Conservation (phyloP, 2,113 vertebrate species). For the Ovis aries region DNA sequence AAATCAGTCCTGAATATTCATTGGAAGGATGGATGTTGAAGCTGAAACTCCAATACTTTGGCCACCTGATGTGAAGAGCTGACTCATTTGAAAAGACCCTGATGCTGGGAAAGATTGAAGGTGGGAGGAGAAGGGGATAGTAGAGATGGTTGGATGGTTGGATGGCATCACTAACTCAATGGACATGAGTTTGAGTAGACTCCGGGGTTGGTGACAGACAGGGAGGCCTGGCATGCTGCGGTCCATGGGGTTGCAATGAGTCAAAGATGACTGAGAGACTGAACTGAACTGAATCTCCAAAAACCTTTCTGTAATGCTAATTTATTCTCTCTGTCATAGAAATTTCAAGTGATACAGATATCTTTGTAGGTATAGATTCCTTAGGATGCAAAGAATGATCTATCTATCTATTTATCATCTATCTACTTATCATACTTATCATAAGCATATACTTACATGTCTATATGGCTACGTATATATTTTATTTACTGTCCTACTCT, state of each 20-base stretch:
- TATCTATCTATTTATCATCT: background rate
- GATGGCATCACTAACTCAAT: background rate
- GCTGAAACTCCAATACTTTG: background rate
- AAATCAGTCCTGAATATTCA: background rate
- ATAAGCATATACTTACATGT: background rate
- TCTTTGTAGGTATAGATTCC: background rate
- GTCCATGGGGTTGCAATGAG: fast-evolving
- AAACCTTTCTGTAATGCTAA: background rate
- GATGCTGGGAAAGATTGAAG: background rate
- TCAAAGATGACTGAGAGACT: fast-evolving
- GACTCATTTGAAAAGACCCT: background rate
- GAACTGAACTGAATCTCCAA: background rate
- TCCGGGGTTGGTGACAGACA: background rate
- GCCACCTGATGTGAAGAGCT: background rate
- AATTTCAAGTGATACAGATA: background rate
- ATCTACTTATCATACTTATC: background rate
- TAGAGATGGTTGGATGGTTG: background rate
- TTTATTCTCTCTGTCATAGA: background rate
- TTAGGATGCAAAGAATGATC: too few species aligned
- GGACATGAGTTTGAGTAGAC: background rate
- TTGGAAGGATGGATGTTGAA: background rate
- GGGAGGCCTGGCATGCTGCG: fast-evolving
- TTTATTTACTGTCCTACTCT: background rate
- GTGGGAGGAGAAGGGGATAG: background rate
- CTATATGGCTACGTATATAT: background rate